Evolutionary conservation across 2,113 vertebrate genomes (phyloP), one percentile per base, ranked within the genome.

Genomic region (Misgurnus mizolepis): DNA sequence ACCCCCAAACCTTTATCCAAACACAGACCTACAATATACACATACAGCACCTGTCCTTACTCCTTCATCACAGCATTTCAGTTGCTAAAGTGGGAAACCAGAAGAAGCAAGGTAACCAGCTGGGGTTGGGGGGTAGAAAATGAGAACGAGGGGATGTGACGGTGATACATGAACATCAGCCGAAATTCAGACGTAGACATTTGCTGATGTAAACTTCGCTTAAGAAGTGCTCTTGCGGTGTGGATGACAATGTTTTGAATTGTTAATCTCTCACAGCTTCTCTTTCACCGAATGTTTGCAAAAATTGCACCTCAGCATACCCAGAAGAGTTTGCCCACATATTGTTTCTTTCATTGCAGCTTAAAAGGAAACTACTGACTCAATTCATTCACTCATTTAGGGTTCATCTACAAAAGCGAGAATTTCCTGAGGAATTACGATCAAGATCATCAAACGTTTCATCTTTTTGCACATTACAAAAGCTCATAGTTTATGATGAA

Each of bases 41-140:
- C 27, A 12, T 12, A n/a, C 55, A 78, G 62, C 47, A 90, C 87
- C 90, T 90, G 88, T 86, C 85, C 85, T 82, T 82, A 6, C 27
- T 69, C 79, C 86, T 81, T 88, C 55, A 84, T 74, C 83, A 61
- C 27, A 43, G 47, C 71, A n/a, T 18, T 76, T 12, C n/a, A 78
- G 75, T 72, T 64, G 55, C 15, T 47, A 4, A 53, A 60, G 76
- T 67, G 82, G 50, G 77, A 34, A 67, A 15, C 6, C 79, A 67
- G 71, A 78, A 68, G 72, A 81, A 40, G 77, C 58, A 81, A 81
- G 73, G 73, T 84, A 86, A 85, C 87, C 81, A 43, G 75, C 45
- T 80, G 76, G 10, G 11, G 27, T 15, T 11, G 14, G 61, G 10
- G 11, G 27, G 45, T 11, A 9, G 61, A 53, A 50, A 50, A 64